Base-by-base conservation (phyloP, 35 echinoderm and acorn worm species). In the Hemicentrotus pulcherrimus region DNA sequence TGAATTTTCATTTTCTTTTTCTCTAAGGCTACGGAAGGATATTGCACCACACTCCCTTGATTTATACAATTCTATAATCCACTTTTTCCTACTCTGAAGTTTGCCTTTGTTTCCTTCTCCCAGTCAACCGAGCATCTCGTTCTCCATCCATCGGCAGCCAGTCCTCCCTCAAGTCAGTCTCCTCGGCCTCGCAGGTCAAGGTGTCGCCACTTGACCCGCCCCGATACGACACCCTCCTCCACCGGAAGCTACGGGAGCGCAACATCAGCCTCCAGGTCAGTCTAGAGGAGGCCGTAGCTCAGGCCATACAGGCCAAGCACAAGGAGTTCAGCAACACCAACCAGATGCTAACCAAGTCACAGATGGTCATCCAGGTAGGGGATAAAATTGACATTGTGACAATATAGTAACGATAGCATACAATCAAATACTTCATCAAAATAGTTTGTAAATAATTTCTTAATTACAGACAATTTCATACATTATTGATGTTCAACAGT, bases 161-260 rank as follows among this genome's bases (percentile, higher is more conserved):
- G 33, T 46, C 78, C 0, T 71, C 59, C 78, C 13, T 94, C 55
- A 94, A 94, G 30, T 94, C 60, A 0, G 31, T 24, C 10, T 41
- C 94, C 61, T 94, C 78, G 32, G 94, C 78, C 31, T 33, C 33
- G 2, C 58, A 55, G 47, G 32, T 58, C 58, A 86, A 94, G 61
- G 59, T 94, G 47, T 59, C 33, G 14, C 88, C 55, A 16, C 88
- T 91, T 31, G 46, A 95, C 6, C 89, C 94, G 2, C 96, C 94
- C 32, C 95, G 95, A 45, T 97, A 95, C 86, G 96, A 97, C 86
- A 95, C 96, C 28, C 86, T 95, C 24, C 88, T 97, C 52, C 96
- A 97, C 46, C 86, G 96, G 14, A 97, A 97, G 59, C 96, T 97
- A 9, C 91, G 96, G 16, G 96, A 97, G 85, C 28, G 96, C 19